These are phyloP conservation scores for Myopa tessellatipennis DNA, from an alignment of 2,888 invertebrate genomes.

Conservation along the genomic window DNA sequence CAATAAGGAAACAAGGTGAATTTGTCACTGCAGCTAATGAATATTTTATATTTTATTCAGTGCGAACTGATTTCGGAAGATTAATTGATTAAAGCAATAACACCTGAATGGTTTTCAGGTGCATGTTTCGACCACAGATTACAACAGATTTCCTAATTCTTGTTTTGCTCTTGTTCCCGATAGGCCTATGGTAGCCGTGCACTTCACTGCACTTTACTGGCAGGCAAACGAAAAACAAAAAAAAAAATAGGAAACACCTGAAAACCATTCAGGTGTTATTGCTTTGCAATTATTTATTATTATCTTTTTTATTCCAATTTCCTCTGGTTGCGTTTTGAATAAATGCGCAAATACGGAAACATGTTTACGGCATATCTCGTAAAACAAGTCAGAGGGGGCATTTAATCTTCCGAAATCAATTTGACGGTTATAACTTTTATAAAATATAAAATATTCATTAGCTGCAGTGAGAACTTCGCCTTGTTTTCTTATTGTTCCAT, in stretches of 20 bases:
- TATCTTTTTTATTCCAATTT: constrained; percentile 5
- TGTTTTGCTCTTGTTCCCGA: neutral
- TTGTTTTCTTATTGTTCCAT: constrained; percentile 20
- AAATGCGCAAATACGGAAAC: neutral
- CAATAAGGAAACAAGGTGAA: constrained; percentile 23
- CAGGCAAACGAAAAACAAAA: too few species aligned
- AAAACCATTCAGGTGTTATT: constrained; percentile 23
- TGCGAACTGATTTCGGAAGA: constrained; percentile 27
- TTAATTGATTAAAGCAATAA: constrained; percentile 21
- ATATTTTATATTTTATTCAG: constrained; percentile 26
- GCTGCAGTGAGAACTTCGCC: constrained; percentile 20
- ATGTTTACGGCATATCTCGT: constrained; percentile 14
- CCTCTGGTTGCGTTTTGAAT: neutral
- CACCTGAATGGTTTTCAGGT: neutral
- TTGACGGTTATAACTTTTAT: constrained; percentile 29
- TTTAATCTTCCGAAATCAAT: constrained; percentile 34
- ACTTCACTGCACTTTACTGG: too few species aligned
- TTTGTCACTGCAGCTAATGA: constrained; percentile 12
- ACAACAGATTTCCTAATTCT: constrained; percentile 17
- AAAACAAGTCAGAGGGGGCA: constrained; percentile 35
- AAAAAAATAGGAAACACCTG: neutral
- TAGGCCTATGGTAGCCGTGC: too few species aligned
- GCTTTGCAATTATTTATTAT: neutral
- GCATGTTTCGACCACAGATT: constrained; percentile 22
- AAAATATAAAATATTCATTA: constrained; percentile 28